These are phyloP conservation scores for Lutraria lutraria DNA, from an alignment of 2,888 invertebrate genomes.

Conservation along the genomic window DNA sequence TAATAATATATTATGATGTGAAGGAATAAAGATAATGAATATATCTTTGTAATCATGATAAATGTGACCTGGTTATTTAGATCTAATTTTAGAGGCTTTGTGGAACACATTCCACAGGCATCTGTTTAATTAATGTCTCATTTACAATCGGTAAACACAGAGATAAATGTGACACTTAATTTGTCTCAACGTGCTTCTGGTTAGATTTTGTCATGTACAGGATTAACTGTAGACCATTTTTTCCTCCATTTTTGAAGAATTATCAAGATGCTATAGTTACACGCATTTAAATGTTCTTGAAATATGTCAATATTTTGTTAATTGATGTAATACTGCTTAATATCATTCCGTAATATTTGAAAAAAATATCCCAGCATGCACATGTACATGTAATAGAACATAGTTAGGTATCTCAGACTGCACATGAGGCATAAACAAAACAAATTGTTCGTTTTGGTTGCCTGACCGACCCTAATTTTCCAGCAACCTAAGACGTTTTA, in stretches of 20 bases:
- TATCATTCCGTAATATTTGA: too few relatives aligned
- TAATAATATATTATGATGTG: not conserved
- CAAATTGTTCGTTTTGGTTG: too few relatives aligned
- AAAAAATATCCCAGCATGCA: too few relatives aligned
- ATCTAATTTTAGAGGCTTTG: not conserved
- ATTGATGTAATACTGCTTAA: too few relatives aligned
- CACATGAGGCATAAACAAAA: too few relatives aligned
- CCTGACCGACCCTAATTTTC: too few relatives aligned
- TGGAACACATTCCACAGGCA: not conserved
- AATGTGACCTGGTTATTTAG: not conserved
- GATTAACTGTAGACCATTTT: not conserved
- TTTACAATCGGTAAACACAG: not conserved
- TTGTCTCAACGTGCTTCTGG: not conserved
- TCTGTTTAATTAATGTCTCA: slow-evolving; percentile 17
- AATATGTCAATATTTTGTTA: too few relatives aligned
- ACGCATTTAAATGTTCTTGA: too few relatives aligned
- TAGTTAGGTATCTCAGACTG: too few relatives aligned
- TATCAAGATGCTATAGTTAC: not conserved
- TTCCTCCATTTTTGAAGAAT: not conserved
- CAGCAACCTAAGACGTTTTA: too few relatives aligned
- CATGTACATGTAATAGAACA: too few relatives aligned
- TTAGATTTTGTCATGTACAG: not conserved
- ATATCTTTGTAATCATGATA: not conserved
- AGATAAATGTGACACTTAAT: slow-evolving; percentile 1
- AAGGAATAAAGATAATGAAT: not conserved